Evolutionary conservation across 2,113 vertebrate genomes (phyloP), one percentile per base, ranked within the genome.

Genomic region (Passer montanus): DNA sequence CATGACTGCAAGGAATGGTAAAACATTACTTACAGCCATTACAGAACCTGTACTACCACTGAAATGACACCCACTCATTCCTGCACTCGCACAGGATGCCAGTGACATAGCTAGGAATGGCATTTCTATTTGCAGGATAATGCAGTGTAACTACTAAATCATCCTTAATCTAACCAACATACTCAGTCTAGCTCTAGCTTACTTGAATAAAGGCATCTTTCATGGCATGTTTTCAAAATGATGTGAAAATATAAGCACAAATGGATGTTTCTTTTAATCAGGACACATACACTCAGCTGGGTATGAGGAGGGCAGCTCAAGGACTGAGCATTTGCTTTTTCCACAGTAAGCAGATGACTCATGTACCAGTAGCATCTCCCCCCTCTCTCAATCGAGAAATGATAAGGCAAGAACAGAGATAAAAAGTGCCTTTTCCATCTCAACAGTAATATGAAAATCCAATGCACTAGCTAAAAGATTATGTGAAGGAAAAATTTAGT

Each of bases 281-380:
- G 55, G 37, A 64, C 24, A 22, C 3, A 62, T 1, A 58, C 15
- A 56, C 15, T 44, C 44, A 69, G 8, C 3, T 35, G 10, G 7
- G 9, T 41, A 30, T 14, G 6, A 7, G 2, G 16, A 80, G 11
- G 20, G 17, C 20, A 92, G 47, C 27, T 90, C 46, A 67, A 52
- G 11, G 30, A 70, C 23, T 6, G 4, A 52, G n/a, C 31, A 47
- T 33, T 28, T 66, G 39, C 33, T 89, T 41, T 44, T 31, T 43
- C 41, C 14, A 26, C 46, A 77, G 37, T n/a, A 60, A 31, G 53
- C 2, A 72, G 15, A 21, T n/a, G 31, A 49, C 19, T 43, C 16
- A 52, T 3, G 3, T 22, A 49, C 18, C 5, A 1, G 30, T 18
- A 83, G 26, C 0, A 1, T 52, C 17, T 39, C 11, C 10, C 8